A percentile compares a stretch with the other conserved stretches of the same genome.
Conservation (phyloP, 2,888 invertebrate genomes). For the Conomelus anceps region DNA sequence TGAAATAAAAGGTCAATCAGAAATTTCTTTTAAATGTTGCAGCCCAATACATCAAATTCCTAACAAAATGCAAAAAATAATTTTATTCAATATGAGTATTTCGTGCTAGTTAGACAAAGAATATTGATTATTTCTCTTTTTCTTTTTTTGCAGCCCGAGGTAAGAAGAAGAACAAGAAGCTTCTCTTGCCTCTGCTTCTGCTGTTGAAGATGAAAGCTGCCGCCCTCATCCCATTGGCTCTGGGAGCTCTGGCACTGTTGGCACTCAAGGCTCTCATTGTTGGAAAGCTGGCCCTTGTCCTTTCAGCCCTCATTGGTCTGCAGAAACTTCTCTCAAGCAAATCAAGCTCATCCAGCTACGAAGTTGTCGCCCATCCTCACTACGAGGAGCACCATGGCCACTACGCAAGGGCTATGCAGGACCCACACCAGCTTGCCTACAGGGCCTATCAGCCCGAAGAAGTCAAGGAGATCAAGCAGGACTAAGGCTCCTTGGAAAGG, state of each 20-base stretch:
- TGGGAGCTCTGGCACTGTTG: slow-evolving; percentile 68
- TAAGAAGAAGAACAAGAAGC: slow-evolving; percentile 73
- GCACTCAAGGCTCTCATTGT: slow-evolving; percentile 78
- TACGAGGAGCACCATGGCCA: slow-evolving; percentile 51
- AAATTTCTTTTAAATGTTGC: too few species aligned
- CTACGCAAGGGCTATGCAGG: slow-evolving; percentile 55
- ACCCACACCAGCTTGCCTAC: slow-evolving; percentile 65
- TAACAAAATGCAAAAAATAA: too few species aligned
- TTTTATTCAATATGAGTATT: too few species aligned
- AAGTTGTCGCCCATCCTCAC: slow-evolving; percentile 57
- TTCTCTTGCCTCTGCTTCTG: slow-evolving; percentile 65
- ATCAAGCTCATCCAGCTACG: slow-evolving; percentile 63
- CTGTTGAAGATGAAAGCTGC: slow-evolving; percentile 74
- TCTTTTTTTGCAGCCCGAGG: slow-evolving; percentile 56
- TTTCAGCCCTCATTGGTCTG: slow-evolving; percentile 67
- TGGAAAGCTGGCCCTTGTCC: slow-evolving; percentile 73
- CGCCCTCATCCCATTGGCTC: slow-evolving; percentile 66
- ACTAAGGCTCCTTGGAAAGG: not conserved
- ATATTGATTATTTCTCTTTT: too few species aligned
- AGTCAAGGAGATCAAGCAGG: not conserved
- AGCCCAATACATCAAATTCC: too few species aligned
- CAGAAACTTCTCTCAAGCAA: slow-evolving; percentile 71
- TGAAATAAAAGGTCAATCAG: too few species aligned
- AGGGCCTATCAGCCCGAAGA: slow-evolving; percentile 48
- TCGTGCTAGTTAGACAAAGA: not conserved